These are phyloP conservation scores for Nasonia giraulti DNA, from an alignment of 1,140 invertebrate genomes.

Conservation along the genomic window DNA sequence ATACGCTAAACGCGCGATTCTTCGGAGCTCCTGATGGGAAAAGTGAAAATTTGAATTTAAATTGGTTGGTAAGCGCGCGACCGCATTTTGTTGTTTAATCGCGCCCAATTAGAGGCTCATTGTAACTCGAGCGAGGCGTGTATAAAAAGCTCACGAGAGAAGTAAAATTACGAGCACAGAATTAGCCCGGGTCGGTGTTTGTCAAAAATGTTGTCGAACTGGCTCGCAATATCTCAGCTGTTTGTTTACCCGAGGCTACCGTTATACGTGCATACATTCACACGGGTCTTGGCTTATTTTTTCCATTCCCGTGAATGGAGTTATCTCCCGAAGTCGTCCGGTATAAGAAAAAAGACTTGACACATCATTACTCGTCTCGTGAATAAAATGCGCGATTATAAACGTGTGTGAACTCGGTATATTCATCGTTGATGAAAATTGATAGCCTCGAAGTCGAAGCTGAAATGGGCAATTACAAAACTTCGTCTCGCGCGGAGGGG, in stretches of 20 bases:
- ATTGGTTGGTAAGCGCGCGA: conserved; percentile 17
- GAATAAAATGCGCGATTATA: no score
- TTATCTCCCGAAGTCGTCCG: no score
- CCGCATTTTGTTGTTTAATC: conserved; percentile 40
- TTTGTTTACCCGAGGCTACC: conserved; percentile 5
- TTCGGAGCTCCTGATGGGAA: conserved; percentile 15
- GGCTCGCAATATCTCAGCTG: not conserved
- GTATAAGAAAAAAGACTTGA: no score
- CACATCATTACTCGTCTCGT: no score
- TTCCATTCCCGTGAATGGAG: no score
- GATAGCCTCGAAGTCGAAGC: not conserved
- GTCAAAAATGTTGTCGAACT: conserved; percentile 35
- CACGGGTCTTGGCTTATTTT: no score
- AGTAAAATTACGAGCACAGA: conserved; percentile 31
- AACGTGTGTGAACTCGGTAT: no score
- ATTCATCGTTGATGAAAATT: not conserved
- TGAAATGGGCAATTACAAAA: conserved; percentile 32
- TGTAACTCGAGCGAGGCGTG: not conserved
- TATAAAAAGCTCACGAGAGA: not conserved
- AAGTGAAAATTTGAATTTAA: conserved; percentile 48
- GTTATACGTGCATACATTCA: no score
- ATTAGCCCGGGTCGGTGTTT: conserved; percentile 9
- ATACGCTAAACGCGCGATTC: conserved; percentile 13
- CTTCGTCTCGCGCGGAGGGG: not conserved
- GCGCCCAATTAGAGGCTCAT: conserved; percentile 37